Conservation (phyloP, 2,797 vertebrate genomes). For the Notolabrus celidotus region DNA sequence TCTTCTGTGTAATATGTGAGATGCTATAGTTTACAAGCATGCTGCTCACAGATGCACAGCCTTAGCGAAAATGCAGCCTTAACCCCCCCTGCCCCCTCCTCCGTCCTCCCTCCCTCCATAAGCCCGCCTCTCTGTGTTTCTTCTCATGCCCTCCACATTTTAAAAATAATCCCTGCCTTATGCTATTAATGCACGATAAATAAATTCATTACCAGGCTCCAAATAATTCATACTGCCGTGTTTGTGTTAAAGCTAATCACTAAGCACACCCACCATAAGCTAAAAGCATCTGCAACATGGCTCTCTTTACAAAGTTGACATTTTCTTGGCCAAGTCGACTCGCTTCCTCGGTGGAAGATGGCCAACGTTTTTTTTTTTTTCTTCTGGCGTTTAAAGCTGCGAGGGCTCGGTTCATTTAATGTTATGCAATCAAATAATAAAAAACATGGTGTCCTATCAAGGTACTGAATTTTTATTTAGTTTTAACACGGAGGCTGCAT, state of each 20-base stretch:
- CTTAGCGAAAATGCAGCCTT: slow-evolving; percentile 67
- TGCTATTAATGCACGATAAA: slow-evolving; percentile 73
- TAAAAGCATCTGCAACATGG: slow-evolving; percentile 80
- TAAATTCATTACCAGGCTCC: slow-evolving; percentile 72
- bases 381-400: slow-evolving; percentile 76
- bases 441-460: slow-evolving; percentile 67
- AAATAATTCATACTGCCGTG: slow-evolving; percentile 72
- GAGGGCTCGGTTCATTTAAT: slow-evolving; percentile 76
- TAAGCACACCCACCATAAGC: slow-evolving; percentile 77
- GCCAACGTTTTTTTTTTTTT: slow-evolving; percentile 81
- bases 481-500: slow-evolving; percentile 64
- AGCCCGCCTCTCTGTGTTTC: slow-evolving; percentile 19
- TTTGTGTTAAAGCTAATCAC: slow-evolving; percentile 81
- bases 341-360: slow-evolving; percentile 76
- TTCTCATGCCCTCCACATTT: slow-evolving; percentile 51
- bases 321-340: slow-evolving; percentile 84
- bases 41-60: slow-evolving; percentile 80
- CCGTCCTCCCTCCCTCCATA: slow-evolving; percentile 3
- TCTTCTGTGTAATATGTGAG: slow-evolving; percentile 70
- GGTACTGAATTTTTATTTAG: slow-evolving; percentile 72
- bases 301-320: slow-evolving; percentile 82
- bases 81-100: slow-evolving; percentile 33
- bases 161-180: slow-evolving; percentile 56
- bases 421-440: slow-evolving; percentile 81
- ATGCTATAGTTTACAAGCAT: slow-evolving; percentile 81